Evolutionary conservation across 2,113 vertebrate genomes (phyloP).

Genomic region (Laticauda colubrina): DNA sequence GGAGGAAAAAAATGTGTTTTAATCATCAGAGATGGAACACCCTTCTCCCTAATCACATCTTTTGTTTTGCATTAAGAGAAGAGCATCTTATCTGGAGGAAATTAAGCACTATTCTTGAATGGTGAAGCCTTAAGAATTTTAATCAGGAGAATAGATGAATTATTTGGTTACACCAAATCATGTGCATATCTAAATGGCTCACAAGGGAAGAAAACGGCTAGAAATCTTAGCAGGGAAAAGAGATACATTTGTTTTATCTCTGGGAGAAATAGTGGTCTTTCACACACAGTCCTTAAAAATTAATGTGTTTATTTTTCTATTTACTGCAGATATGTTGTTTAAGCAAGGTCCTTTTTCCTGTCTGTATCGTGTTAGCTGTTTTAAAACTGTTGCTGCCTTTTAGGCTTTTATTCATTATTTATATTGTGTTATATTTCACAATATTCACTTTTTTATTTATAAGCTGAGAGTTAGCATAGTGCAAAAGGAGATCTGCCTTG

Average conservation of each 20-base stretch:
- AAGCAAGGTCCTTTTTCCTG: not conserved
- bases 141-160: not conserved
- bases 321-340: not conserved
- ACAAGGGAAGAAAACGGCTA: not conserved
- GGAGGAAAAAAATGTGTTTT: not conserved
- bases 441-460: not conserved
- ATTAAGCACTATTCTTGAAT: not conserved
- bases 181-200: not conserved
- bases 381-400: not conserved
- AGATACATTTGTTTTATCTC: not conserved
- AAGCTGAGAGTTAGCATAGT: not conserved
- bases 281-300: not conserved
- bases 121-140: not conserved
- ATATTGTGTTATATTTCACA: not conserved
- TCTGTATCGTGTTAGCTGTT: not conserved
- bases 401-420: not conserved
- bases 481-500: not conserved
- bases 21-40: not conserved
- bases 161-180: not conserved
- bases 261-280: not conserved
- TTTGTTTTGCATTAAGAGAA: not conserved
- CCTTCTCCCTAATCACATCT: not conserved
- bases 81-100: not conserved
- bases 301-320: not conserved
- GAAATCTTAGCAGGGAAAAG: not conserved